These are phyloP conservation scores for Rhingia campestris DNA, from an alignment of 2,888 invertebrate species.

Conservation along the genomic window DNA sequence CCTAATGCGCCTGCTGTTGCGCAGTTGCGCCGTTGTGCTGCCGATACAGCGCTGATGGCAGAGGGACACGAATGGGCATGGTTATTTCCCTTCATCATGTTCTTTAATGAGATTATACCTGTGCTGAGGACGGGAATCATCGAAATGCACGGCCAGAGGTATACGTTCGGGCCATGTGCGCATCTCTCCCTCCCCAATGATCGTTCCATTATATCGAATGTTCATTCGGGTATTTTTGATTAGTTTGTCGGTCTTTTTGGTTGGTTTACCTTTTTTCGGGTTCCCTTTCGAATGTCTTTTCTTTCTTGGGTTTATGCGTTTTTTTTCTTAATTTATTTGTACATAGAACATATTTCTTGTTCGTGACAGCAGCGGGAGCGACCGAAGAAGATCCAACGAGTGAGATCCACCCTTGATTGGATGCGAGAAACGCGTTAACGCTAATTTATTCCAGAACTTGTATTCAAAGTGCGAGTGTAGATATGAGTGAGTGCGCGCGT, in stretches of 20 bases:
- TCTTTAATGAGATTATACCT: conserved; percentile 73
- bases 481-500: conserved; percentile 29
- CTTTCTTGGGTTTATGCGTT: conserved; percentile 19
- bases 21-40: not conserved
- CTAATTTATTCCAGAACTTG: conserved; percentile 70
- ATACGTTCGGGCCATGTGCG: conserved; percentile 39
- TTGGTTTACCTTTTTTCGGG: conserved; percentile 44
- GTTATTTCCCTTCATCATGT: conserved; percentile 72
- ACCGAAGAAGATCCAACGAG: conserved; percentile 14
- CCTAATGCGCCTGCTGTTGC: conserved; percentile 65
- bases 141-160: conserved; percentile 6
- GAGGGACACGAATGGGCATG: conserved; percentile 70
- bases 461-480: conserved; percentile 12
- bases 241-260: conserved; percentile 71
- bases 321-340: conserved; percentile 43
- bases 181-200: conserved; percentile 67
- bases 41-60: conserved; percentile 22
- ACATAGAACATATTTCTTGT: conserved; percentile 67
- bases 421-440: conserved; percentile 69
- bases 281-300: conserved; percentile 29
- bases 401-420: conserved; percentile 69
- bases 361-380: conserved; percentile 53
- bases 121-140: conserved; percentile 37
- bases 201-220: conserved; percentile 70
- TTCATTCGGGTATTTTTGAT: conserved; percentile 68